These are phyloP conservation scores for Hapalemur alaotrensis DNA, from an alignment of 2,797 vertebrate genomes.

Conservation along the genomic window DNA sequence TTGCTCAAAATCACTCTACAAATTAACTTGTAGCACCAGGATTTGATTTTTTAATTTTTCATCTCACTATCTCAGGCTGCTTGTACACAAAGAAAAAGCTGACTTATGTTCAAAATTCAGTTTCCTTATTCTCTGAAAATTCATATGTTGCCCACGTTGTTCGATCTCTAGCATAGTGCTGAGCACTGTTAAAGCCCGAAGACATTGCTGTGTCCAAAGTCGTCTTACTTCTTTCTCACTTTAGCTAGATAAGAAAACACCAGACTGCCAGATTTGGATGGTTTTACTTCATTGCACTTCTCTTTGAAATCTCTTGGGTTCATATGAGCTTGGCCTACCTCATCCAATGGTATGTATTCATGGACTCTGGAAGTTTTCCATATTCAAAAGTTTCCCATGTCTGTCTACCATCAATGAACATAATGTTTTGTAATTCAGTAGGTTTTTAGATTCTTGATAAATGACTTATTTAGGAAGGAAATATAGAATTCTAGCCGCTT, in stretches of 20 bases:
- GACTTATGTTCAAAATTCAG: not conserved
- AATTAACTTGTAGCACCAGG: not conserved
- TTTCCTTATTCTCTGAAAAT: conserved; percentile 78
- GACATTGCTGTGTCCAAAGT: conserved; percentile 85
- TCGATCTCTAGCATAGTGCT: conserved; percentile 90
- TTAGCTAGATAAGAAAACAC: conserved; percentile 91
- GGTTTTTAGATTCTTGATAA: conserved; percentile 88
- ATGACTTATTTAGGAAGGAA: conserved; percentile 75
- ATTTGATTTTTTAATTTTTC: not conserved
- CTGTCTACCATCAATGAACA: conserved; percentile 90
- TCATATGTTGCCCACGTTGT: conserved; percentile 89
- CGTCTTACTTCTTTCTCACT: conserved; percentile 89
- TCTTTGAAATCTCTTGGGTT: conserved; percentile 86
- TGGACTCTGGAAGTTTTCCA: conserved; percentile 87
- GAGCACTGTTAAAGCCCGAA: conserved; percentile 89
- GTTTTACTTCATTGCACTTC: conserved; percentile 88
- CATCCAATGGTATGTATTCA: conserved; percentile 89
- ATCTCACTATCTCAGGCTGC: not conserved
- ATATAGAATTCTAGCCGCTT: conserved; percentile 47
- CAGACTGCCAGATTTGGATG: conserved; percentile 84
- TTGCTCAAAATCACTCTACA: not conserved
- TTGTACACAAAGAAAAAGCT: not conserved
- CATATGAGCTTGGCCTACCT: conserved; percentile 87
- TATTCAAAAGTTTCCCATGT: conserved; percentile 90
- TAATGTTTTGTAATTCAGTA: conserved; percentile 80